These are phyloP conservation scores for Hecatera dysodea DNA, from an alignment of 2,888 invertebrate genomes.

Conservation along the genomic window DNA sequence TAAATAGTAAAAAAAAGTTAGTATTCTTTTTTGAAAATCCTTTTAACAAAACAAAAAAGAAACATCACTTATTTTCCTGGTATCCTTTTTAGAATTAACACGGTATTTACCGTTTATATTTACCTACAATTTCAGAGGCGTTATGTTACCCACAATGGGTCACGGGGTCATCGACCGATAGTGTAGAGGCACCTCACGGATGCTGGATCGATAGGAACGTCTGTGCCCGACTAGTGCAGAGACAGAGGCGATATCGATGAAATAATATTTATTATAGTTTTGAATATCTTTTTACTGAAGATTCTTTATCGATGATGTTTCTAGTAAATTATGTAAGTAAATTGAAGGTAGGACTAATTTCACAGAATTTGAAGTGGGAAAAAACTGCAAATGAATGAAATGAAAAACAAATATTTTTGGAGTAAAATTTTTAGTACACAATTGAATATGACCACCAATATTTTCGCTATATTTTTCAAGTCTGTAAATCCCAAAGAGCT, in stretches of 20 bases:
- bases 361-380: background rate
- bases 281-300: background rate
- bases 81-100: background rate
- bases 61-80: too few relatives aligned
- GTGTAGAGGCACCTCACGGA: conserved; percentile 75
- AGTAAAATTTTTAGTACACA: too few relatives aligned
- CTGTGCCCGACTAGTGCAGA: conserved; percentile 80
- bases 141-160: conserved; percentile 69
- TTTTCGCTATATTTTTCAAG: too few relatives aligned
- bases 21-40: too few relatives aligned
- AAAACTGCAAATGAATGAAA: too few relatives aligned
- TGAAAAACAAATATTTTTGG: too few relatives aligned
- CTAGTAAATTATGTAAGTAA: background rate
- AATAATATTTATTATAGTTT: conserved; percentile 14
- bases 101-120: background rate
- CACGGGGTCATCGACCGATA: conserved; percentile 80
- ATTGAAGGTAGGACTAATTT: background rate
- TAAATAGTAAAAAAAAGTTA: too few relatives aligned
- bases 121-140: background rate
- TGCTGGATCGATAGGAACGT: conserved; percentile 88
- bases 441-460: too few relatives aligned
- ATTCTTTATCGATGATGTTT: background rate
- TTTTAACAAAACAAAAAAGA: too few relatives aligned
- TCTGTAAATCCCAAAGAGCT: too few relatives aligned
- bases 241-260: conserved; percentile 68